phyloP scores from a whole-genome alignment of 2,888 invertebrate genomes.

The Himalopsyche anomala region DNA sequence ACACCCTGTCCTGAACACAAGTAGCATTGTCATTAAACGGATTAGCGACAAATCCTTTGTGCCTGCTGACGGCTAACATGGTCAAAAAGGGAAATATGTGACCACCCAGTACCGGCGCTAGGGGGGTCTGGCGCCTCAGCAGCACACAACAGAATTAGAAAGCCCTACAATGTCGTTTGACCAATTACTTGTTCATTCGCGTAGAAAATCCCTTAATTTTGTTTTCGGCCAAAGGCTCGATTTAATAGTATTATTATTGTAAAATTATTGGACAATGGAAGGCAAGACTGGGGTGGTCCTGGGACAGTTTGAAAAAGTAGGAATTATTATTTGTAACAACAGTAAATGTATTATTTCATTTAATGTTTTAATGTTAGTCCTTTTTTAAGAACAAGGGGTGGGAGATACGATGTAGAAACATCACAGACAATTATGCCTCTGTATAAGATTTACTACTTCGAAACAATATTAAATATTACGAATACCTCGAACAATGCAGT shows the following conservation, averaged over 20 bases:
- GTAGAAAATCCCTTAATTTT: conserved; percentile 45
- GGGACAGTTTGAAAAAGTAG: not conserved
- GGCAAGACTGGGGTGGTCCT: conserved; percentile 10
- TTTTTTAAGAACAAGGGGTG: not conserved
- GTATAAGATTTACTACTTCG: too few species aligned
- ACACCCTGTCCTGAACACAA: not conserved
- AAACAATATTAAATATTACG: too few species aligned
- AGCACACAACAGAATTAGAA: not conserved
- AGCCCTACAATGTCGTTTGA: not conserved
- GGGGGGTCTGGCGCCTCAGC: conserved; percentile 44
- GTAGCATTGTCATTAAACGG: conserved; percentile 56
- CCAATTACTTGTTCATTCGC: conserved; percentile 11
- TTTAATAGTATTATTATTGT: conserved; percentile 41
- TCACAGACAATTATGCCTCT: too few species aligned
- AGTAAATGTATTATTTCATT: too few species aligned
- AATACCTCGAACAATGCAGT: too few species aligned
- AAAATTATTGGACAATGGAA: conserved; percentile 33
- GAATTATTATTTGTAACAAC: too few species aligned
- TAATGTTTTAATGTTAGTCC: too few species aligned
- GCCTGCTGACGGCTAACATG: not conserved
- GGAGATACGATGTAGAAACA: too few species aligned
- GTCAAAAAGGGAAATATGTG: not conserved
- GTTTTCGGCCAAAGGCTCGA: conserved; percentile 42
- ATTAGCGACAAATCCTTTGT: conserved; percentile 62
- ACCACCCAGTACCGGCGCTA: not conserved